These are phyloP conservation scores for Bombus turneri DNA, from an alignment of 1,140 invertebrate species.

Conservation along the genomic window DNA sequence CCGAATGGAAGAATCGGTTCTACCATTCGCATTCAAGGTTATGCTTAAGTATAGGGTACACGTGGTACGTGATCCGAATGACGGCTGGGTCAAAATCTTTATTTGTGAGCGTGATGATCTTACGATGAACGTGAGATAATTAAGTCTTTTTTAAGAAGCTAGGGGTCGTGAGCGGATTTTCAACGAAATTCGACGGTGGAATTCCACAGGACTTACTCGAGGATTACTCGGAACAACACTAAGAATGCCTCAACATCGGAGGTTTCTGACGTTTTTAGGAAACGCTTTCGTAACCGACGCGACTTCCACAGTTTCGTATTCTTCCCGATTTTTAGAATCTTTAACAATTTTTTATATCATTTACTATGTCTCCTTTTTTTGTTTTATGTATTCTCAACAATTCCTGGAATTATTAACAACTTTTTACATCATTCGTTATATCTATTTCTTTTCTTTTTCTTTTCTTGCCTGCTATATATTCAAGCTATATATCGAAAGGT, in stretches of 20 bases:
- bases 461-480: no score
- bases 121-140: slow-evolving; percentile 71
- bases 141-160: slow-evolving; percentile 69
- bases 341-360: background rate
- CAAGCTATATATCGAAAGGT: no score
- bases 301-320: background rate
- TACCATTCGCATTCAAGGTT: slow-evolving; percentile 64
- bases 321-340: background rate
- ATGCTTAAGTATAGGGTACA: slow-evolving; percentile 55
- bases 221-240: slow-evolving; percentile 42
- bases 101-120: slow-evolving; percentile 65
- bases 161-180: slow-evolving; percentile 51
- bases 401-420: no score
- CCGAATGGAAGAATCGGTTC: slow-evolving; percentile 51
- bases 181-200: slow-evolving; percentile 3
- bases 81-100: slow-evolving; percentile 55
- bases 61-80: slow-evolving; percentile 61
- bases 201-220: background rate
- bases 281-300: background rate
- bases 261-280: slow-evolving; percentile 4
- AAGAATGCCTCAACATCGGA: background rate
- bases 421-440: no score
- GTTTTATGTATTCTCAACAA: no score
- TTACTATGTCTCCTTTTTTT: no score
- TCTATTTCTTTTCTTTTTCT: no score